Evolutionary conservation across 2,888 invertebrate genomes (phyloP).

Genomic region (Aphodius sticticus): DNA sequence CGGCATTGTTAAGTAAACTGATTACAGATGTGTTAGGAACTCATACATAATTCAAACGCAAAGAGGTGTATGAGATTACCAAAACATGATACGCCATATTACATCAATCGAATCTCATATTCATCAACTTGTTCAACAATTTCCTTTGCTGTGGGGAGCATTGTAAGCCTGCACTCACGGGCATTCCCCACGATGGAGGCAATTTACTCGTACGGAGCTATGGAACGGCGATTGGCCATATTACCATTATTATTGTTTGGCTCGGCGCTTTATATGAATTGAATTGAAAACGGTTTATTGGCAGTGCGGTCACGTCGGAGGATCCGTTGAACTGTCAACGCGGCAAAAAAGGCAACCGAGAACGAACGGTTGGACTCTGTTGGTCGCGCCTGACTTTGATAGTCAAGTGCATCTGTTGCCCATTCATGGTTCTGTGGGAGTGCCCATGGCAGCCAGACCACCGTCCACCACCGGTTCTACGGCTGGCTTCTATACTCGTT

Average conservation of each 20-base stretch:
- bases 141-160: too few species aligned
- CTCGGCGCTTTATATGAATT: slow-evolving; percentile 12
- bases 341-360: slow-evolving; percentile 19
- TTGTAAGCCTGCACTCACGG: neutral
- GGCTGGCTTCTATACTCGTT: neutral
- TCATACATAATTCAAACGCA: too few species aligned
- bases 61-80: too few species aligned
- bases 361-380: neutral
- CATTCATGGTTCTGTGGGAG: slow-evolving; percentile 31
- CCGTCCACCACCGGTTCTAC: slow-evolving; percentile 13
- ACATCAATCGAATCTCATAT: too few species aligned
- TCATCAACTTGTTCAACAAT: too few species aligned
- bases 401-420: slow-evolving; percentile 29
- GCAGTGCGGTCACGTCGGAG: slow-evolving; percentile 33
- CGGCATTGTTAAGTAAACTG: too few species aligned
- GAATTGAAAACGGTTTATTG: slow-evolving; percentile 23
- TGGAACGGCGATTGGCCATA: slow-evolving; percentile 7
- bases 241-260: neutral
- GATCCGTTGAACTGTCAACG: slow-evolving; percentile 31
- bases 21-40: too few species aligned
- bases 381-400: slow-evolving; percentile 25
- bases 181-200: neutral
- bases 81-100: too few species aligned
- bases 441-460: neutral
- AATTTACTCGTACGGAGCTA: neutral